phyloP scores from a whole-genome alignment of 2,888 invertebrate genomes.

The Campoplex nolae region DNA sequence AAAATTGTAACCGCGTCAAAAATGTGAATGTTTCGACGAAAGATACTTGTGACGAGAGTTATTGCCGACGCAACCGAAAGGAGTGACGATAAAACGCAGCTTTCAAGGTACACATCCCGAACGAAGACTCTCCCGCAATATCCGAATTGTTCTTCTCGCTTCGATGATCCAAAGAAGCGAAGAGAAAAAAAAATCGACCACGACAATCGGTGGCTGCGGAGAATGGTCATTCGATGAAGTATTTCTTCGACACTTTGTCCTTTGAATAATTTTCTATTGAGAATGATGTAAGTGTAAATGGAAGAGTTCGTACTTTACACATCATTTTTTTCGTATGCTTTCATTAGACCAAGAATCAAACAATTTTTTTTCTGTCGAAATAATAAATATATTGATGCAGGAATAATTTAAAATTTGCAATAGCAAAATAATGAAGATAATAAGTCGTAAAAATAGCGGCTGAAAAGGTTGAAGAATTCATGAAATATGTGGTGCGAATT shows the following conservation, averaged over 20 bases:
- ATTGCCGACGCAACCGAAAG: slow-evolving; percentile 53
- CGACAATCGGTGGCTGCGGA: slow-evolving; percentile 46
- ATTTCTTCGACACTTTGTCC: slow-evolving; percentile 31
- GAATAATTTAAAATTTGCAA: not conserved
- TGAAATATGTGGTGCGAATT: slow-evolving; percentile 57
- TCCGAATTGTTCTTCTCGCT: slow-evolving; percentile 53
- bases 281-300: slow-evolving; percentile 46
- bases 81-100: slow-evolving; percentile 56
- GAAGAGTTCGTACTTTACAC: slow-evolving; percentile 36
- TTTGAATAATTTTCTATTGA: slow-evolving; percentile 54
- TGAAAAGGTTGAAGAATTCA: not conserved
- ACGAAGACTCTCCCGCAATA: slow-evolving; percentile 17
- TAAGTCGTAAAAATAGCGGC: not conserved
- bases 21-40: slow-evolving; percentile 59
- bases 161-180: slow-evolving; percentile 41
- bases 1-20: not conserved
- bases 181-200: slow-evolving; percentile 40
- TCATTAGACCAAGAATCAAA: not conserved
- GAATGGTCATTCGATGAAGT: slow-evolving; percentile 68
- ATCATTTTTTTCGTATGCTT: not conserved
- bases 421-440: not conserved
- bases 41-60: slow-evolving; percentile 62
- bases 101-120: slow-evolving; percentile 22
- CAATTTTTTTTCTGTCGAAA: not conserved
- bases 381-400: not conserved